Evolutionary conservation across 64 coral and sea anemone species (phyloP), one percentile per base, ranked within the genome.

Genomic region (Hydrozoanthus tunicans): DNA sequence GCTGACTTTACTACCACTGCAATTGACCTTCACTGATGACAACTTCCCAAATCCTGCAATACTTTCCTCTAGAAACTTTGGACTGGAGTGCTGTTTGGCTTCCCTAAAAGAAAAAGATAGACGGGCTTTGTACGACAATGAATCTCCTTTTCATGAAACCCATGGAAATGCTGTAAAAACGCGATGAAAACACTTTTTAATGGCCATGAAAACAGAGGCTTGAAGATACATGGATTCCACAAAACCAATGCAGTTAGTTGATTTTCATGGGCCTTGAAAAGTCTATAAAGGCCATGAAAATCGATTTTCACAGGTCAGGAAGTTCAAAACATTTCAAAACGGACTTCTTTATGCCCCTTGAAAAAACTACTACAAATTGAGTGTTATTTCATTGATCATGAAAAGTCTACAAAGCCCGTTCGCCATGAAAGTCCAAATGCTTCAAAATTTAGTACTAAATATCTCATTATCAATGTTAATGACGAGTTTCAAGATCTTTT

Each of bases 1-100:
- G 92, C 97, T 96, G 62, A 99, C 94, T 94, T 96, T 99, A 20
- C 76, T 92, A 15, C 97, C 97, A 90, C 64, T 95, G 82, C 97
- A 95, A 91, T 96, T 99, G 66, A 94, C 91, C 84, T 95, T 99
- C 62, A 95, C 94, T 56, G 94, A 96, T 27, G 91, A 94, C 0
- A 99, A 65, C 59, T 96, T 95, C 15, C 94, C 92, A 81, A 96
- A 58, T 67, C 93, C 92, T 23, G 94, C 51, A 56, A 99, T 93
- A 82, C 81, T 80, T 32, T 93, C 88, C 56, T 75, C 89, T 58
- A 99, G 60, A 60, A 53, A 89, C 55, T 99, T 99, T 6, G 90
- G 90, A 69, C 61, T 93, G 51, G 92, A 93, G 25, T 99, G 97
- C 65, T 91, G 97, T 82, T 99, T 99, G 8, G 97, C 97, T 89